Base-by-base conservation (phyloP, 1,140 invertebrate genomes). In the Heliothis virescens region DNA sequence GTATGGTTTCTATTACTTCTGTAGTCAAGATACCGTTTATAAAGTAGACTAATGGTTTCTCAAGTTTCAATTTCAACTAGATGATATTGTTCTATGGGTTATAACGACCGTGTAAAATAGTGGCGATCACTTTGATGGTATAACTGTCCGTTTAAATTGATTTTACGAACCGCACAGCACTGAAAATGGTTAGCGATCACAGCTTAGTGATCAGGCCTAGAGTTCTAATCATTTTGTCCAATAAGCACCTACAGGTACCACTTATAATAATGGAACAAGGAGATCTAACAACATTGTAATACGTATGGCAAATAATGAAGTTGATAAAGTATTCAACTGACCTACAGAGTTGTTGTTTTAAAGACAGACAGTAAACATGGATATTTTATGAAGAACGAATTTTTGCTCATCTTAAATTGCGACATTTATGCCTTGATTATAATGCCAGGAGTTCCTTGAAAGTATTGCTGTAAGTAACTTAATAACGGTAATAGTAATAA, bases 101-200 rank as follows among this genome's bases (percentile, higher is more conserved):
- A 41, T 41, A 41, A 16, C 53, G 55, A 57, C 12, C 18, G 34
- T 67, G 34, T 7, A 13, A 18, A 18, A 52, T 18, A 69, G 13
- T 69, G 10, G 16, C 41, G 21, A 52, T 26, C n/a, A 29, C 57
- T 60, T 11, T 69, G 52, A 69, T 52, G n/a, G 18, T 50, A 52
- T 69, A 69, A 69, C 41, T 69, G 65, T 69, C 11, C 16, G 48
- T 26, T 52, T 50, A 69, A 69, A 69, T 52, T 69, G 65, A 69
- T 59, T 50, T 69, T 69, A 52, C 65, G 21, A 21, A 12, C 41
- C 21, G 41, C 11, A 52, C 12, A 69, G n/a, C 16, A 69, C 34
- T 69, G 65, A 52, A 48, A 69, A 69, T 69, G n/a, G n/a, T 47
- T 48, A 21, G 9, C 21, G 34, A 69, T 69, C 50, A 69, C 18